A percentile compares a stretch with the other conserved stretches of the same genome.
Conservation (phyloP, 2,113 vertebrate species). For the Tragelaphus imberbis region DNA sequence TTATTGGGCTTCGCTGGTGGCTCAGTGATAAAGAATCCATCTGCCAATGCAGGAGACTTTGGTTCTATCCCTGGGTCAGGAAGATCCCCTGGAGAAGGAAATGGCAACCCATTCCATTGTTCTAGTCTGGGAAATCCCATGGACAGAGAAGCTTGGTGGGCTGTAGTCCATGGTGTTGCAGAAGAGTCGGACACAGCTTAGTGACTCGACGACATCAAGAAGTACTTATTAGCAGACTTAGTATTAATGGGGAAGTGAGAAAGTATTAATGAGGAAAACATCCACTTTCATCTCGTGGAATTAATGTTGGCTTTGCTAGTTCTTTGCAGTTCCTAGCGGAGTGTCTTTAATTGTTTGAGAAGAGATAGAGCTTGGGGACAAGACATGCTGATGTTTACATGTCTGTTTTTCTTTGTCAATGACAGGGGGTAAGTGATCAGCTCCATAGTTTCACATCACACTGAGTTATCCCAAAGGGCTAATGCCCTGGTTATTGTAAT, state of each 20-base stretch:
- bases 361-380: background rate
- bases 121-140: background rate
- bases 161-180: background rate
- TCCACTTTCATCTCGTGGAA: background rate
- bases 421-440: background rate
- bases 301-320: background rate
- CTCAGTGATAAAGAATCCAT: background rate
- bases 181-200: background rate
- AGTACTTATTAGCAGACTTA: background rate
- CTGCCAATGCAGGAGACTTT: background rate
- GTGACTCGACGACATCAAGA: background rate
- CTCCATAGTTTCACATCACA: background rate
- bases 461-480: no score
- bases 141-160: background rate
- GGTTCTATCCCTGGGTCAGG: background rate
- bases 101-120: background rate
- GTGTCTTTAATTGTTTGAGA: background rate
- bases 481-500: background rate
- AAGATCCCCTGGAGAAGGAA: background rate
- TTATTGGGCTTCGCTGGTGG: background rate
- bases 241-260: background rate
- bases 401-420: background rate
- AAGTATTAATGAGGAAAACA: background rate
- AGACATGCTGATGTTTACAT: background rate
- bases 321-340: background rate